phyloP scores from a whole-genome alignment of 2,113 vertebrate species.

The Hemicordylus capensis region DNA sequence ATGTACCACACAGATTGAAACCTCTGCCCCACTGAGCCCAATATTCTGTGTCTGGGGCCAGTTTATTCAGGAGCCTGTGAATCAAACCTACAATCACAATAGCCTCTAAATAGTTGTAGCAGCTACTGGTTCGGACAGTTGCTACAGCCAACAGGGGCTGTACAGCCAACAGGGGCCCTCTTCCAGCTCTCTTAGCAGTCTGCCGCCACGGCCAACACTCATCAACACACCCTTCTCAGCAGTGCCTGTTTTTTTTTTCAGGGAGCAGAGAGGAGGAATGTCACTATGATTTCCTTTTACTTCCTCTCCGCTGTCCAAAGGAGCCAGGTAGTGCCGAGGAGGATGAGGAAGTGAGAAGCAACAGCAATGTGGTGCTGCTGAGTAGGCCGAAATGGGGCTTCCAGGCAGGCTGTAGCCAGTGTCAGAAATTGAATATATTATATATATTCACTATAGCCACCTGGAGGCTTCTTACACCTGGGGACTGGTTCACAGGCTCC shows the following conservation, averaged over 20 bases:
- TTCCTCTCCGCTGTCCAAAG: background rate
- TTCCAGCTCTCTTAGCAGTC: background rate
- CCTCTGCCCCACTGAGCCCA: background rate
- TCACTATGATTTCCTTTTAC: background rate
- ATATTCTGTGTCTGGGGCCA: background rate
- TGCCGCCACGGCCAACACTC: background rate
- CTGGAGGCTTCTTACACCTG: background rate
- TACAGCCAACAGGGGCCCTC: background rate
- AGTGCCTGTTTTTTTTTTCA: background rate
- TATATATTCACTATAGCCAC: background rate
- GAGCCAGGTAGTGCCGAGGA: no score
- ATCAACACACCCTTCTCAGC: background rate
- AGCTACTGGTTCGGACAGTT: background rate
- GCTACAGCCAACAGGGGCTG: background rate
- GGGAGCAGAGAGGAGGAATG: background rate
- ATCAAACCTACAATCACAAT: background rate
- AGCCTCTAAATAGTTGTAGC: no score
- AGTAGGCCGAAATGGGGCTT: background rate
- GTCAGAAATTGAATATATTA: background rate
- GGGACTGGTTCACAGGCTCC: background rate
- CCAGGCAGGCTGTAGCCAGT: background rate
- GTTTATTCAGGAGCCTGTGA: background rate
- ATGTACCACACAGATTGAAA: background rate
- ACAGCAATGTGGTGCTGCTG: background rate
- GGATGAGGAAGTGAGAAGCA: background rate